These are phyloP conservation scores for Neotragus pygmaeus DNA, from an alignment of 2,113 vertebrate genomes.

Conservation along the genomic window DNA sequence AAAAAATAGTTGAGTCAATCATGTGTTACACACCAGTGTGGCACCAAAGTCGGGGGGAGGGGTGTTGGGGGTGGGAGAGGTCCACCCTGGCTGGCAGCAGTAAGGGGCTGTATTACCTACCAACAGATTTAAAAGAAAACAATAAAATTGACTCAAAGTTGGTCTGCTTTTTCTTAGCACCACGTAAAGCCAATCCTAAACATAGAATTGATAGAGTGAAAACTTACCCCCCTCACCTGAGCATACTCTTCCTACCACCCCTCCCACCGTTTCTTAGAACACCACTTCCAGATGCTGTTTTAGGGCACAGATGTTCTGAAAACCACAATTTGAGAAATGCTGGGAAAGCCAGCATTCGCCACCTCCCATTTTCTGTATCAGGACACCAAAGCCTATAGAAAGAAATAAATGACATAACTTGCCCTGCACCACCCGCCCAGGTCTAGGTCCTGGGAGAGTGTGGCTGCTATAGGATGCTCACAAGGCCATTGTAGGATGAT, in stretches of 20 bases:
- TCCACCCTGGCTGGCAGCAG: accelerated
- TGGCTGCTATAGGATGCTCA: neutral
- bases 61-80: neutral
- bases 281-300: neutral
- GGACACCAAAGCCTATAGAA: neutral
- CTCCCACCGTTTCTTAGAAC: too few relatives aligned
- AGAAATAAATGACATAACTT: neutral
- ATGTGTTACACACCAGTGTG: neutral
- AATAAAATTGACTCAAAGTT: neutral
- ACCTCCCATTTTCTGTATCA: neutral
- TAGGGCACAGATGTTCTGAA: neutral
- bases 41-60: neutral
- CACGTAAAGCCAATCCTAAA: neutral
- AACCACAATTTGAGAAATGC: neutral
- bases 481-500: neutral
- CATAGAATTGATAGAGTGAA: neutral
- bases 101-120: neutral
- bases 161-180: neutral
- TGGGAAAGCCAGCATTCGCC: neutral
- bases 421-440: neutral
- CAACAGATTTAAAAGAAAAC: neutral
- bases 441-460: neutral
- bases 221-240: neutral
- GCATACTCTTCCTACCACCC: neutral
- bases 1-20: neutral